Base-by-base conservation (phyloP, 2,113 vertebrate genomes). In the Carassius auratus region DNA sequence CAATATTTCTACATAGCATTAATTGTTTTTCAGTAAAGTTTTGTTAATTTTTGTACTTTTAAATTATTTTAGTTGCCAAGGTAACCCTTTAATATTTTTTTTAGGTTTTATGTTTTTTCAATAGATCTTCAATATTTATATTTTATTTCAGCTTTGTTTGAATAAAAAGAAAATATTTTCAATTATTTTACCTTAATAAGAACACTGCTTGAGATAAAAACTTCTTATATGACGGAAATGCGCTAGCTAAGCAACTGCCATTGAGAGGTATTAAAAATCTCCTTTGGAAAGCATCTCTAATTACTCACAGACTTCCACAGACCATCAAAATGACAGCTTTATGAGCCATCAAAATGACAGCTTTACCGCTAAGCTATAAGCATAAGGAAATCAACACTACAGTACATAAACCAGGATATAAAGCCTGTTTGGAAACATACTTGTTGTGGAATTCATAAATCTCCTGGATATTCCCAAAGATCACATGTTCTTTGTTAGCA, bases 401-500 rank as follows among this genome's bases (percentile, higher is more conserved):
- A 38, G 7, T 42, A 42, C 38, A 42, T 42, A 45, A 45, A 45
- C 42, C 8, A 9, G 42, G 42, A 45, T 2, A 48, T 48, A 14
- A 19, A 21, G 15, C 15, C 14, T 68, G 30, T 38, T 7, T 81
- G 45, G 19, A 38, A 21, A 94, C 95, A 69, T 95, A 99, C 98
- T 98, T 99, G 95, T 98, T 99, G 92, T 99, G 98, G 90, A 99
- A 99, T 91, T 99, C 98, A 81, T 98, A 99, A 89, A 99, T 98
- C 92, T 99, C 98, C 93, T 99, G 98, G 90, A 99, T 99, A 92
- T 99, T 99, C 86, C 98, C 98, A 85, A 99, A 99, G 90, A 99
- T 97, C 66, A 97, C 93, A 71, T 99, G 97, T 52, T 99, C 98
- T 89, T 97, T 98, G 91, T 98, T 98, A 84, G 94, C 88, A 85